Base-by-base conservation (phyloP, 2,888 invertebrate species). In the Eubasilissa splendida region DNA sequence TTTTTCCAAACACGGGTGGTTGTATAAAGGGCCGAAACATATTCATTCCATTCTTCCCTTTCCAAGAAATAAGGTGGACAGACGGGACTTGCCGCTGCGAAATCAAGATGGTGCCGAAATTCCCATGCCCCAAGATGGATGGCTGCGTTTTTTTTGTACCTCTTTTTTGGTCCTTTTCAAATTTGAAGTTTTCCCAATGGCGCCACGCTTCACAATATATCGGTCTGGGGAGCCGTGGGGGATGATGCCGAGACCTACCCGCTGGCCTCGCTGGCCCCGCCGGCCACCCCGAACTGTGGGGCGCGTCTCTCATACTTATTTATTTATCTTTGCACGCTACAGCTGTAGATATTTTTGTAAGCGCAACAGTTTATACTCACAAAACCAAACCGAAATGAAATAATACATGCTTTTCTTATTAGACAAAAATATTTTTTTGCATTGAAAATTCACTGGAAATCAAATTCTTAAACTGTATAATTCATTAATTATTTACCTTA, bases 71-170 rank as follows among this genome's bases (percentile, higher is more conserved):
- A 75, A 70, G 81, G 80, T 77, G 59, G 58, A 50, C 71, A 42
- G 14, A 33, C n/a, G 54, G 76, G 79, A 70, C 70, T 80, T 77
- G 81, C 70, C 66, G 81, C 81, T 83, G 83, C 81, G 65, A 82
- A 82, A 83, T 80, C 81, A 80, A 82, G 81, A 81, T 83, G 81
- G 81, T 82, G 80, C 82, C 80, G 80, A 79, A 83, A 82, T 83
- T 83, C 83, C 83, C 83, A 83, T 79, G 80, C 63, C 77, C 76
- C n/a, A 77, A 83, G 82, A 83, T 83, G 82, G 82, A 83, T 83
- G 80, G 80, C 76, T 53, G 50, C 68, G n/a, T 82, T 83, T 80
- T 82, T 42, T 42, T 42, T 42, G 42, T 42, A 42, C 42, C 42
- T 42, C 42, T 42, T 83, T 83, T 50, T 52, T 33, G 75, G 60